Percentiles rank a stretch among this genome's conserved stretches.
Conservation (phyloP, 2,113 vertebrate species). For the Excalfactoria chinensis region DNA sequence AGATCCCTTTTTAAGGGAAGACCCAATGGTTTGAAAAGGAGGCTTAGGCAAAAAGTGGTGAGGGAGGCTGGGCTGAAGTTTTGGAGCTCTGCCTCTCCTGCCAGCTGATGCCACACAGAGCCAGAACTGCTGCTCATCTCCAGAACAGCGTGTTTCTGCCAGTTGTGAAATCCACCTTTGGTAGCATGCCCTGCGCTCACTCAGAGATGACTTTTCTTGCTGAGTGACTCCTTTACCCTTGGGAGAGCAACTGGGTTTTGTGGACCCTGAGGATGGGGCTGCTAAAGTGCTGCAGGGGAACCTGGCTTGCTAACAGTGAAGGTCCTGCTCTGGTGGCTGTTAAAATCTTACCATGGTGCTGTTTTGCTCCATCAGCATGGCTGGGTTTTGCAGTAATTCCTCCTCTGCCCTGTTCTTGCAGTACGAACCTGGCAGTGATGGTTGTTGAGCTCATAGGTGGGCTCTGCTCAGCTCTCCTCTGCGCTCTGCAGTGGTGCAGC, state of each 20-base stretch:
- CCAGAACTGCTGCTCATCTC: neutral
- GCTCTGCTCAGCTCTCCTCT: neutral
- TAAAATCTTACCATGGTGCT: neutral
- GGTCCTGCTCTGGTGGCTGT: neutral
- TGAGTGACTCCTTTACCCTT: neutral
- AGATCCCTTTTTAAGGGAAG: neutral
- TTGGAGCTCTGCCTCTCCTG: neutral
- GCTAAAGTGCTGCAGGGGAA: neutral
- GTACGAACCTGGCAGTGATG: neutral
- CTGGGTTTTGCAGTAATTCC: neutral
- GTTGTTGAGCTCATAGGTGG: neutral
- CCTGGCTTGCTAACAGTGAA: neutral
- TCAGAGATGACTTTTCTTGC: conserved; percentile 31
- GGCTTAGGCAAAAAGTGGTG: neutral
- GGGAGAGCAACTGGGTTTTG: neutral
- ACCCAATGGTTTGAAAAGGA: neutral
- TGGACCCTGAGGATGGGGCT: neutral
- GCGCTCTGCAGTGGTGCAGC: neutral
- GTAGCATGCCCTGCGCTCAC: neutral
- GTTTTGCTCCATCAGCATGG: neutral
- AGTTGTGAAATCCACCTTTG: conserved; percentile 2
- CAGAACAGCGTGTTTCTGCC: neutral
- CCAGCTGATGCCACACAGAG: neutral
- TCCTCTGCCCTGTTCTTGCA: neutral
- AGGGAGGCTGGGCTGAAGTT: neutral